Evolutionary conservation across 2,797 vertebrate species (phyloP).

Genomic region (Sphenodon punctatus): DNA sequence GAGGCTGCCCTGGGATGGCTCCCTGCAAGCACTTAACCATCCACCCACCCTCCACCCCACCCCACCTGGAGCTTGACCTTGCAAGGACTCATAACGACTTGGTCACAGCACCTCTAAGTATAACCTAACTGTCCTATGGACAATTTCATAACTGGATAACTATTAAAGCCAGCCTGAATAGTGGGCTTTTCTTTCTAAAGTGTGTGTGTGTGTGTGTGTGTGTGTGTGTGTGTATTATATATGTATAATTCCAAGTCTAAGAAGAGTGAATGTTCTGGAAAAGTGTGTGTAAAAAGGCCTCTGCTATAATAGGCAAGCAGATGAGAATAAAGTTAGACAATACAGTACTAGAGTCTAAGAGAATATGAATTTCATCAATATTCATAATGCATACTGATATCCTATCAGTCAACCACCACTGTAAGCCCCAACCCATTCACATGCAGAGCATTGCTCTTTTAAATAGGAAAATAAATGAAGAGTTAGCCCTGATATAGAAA

Average conservation of each 20-base stretch:
- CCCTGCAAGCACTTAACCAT: no score
- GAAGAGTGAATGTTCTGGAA: constrained; percentile 1
- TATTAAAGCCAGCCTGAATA: constrained; percentile 36
- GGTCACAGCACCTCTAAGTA: no score
- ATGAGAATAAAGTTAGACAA: constrained; percentile 18
- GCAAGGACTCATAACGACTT: no score
- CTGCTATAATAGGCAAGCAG: not conserved
- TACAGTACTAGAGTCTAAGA: not conserved
- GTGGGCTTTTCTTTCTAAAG: constrained; percentile 31
- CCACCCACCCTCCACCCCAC: no score
- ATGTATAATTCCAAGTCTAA: no score
- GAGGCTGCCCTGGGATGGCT: no score
- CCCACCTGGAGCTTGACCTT: no score
- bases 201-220: no score
- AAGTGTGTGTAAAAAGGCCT: not conserved
- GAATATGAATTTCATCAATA: constrained; percentile 55
- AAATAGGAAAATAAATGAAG: constrained; percentile 57
- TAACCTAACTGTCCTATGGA: not conserved
- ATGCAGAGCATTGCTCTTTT: constrained; percentile 32
- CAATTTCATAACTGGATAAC: constrained; percentile 16
- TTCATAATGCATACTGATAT: constrained; percentile 46
- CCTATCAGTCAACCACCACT: constrained; percentile 9
- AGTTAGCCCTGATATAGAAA: constrained; percentile 40
- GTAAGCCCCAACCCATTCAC: constrained; percentile 37
- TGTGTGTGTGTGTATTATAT: no score